phyloP scores from a whole-genome alignment of 2,888 invertebrate species.

The Dione juno region DNA sequence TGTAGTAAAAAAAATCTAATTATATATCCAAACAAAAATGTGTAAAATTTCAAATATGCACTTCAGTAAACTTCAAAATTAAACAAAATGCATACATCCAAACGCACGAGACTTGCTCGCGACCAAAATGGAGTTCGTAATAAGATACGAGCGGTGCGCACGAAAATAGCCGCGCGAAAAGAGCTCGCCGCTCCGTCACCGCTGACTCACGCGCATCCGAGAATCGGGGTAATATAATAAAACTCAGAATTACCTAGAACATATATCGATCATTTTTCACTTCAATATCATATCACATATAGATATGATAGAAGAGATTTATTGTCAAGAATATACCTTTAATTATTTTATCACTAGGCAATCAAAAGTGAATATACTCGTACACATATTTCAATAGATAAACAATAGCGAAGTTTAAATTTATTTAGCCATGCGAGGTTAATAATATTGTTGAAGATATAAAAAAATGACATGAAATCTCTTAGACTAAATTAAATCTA shows the following conservation, averaged over 20 bases:
- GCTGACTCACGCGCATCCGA: constrained; percentile 49
- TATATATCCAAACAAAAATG: not conserved
- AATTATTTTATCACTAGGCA: too few species aligned
- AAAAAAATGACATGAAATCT: not conserved
- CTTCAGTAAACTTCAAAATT: not conserved
- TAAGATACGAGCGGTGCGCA: constrained; percentile 66
- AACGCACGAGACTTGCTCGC: constrained; percentile 46
- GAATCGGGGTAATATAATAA: constrained; percentile 8
- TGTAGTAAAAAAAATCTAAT: not conserved
- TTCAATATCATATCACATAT: not conserved
- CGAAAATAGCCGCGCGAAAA: constrained; percentile 52
- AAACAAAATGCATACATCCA: constrained; percentile 15
- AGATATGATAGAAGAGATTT: not conserved
- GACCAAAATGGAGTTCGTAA: constrained; percentile 74
- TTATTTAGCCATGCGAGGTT: constrained; percentile 8
- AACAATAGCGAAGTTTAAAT: constrained; percentile 3
- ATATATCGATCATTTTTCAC: constrained; percentile 5
- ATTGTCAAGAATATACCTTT: not conserved
- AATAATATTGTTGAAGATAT: not conserved
- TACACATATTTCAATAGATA: too few species aligned
- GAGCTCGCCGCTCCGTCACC: constrained; percentile 54
- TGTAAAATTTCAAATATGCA: not conserved
- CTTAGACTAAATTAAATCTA: not conserved
- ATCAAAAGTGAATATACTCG: too few species aligned
- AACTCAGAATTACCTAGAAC: constrained; percentile 12